Base-by-base conservation (phyloP, 2,797 vertebrate genomes). In the Manis javanica region DNA sequence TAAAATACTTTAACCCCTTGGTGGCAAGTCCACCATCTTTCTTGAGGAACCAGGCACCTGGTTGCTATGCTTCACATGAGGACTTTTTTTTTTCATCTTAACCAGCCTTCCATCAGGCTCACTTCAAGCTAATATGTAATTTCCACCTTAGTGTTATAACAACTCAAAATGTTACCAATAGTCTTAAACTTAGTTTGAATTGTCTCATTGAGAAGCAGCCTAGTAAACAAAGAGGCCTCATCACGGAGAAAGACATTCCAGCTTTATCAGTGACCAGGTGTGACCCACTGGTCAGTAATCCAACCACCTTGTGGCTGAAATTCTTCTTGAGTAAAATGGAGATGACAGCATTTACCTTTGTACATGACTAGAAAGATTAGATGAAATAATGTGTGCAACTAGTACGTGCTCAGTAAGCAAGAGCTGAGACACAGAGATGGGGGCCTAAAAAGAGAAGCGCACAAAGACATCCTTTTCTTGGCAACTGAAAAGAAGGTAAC, bases 141-240 rank as follows among this genome's bases (percentile, higher is more conserved):
- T 93, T 92, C 81, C 10, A 46, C 42, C 15, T 78, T 49, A 74
- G 39, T 63, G 3, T 15, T 59, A 9, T 34, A 89, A 68, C n/a
- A 86, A 57, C 63, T 88, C 64, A 95, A 78, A 42, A 29, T 85
- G 24, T 90, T 68, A 61, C 4, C 57, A 49, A 61, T 90, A 46
- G 29, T n/a, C 69, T 94, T 61, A 87, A 53, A 95, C 29, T 69
- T 49, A 72, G 57, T 53, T 90, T 86, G 66, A 72, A 72, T 61
- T 84, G 84, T 90, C 69, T 71, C 26, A 64, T 53, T 82, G 26
- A 92, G 71, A 92, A 87, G 63, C 61, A 91, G 4, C 21, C 26
- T 8, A 31, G n/a, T 23, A 11, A 46, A 46, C 46, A 71, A 34
- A 39, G 23, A 51, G 24, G 42, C 26, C 63, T 18, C 37, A 51